Evolutionary conservation across 2,113 vertebrate genomes (phyloP).

Genomic region (Athene cunicularia): DNA sequence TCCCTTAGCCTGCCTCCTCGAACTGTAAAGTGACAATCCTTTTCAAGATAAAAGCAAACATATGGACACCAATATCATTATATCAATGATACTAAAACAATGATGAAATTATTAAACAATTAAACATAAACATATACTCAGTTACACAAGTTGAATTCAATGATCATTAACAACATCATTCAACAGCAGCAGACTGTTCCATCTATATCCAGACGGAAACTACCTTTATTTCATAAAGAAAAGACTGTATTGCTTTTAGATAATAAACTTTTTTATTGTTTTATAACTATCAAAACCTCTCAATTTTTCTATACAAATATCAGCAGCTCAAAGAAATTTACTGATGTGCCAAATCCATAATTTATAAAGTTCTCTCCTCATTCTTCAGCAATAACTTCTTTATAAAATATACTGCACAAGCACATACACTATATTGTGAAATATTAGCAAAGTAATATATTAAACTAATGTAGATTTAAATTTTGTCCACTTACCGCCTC

Average conservation of each 20-base stretch:
- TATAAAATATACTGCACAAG: neutral
- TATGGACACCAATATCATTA: neutral
- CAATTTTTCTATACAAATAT: neutral
- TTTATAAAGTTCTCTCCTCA: neutral
- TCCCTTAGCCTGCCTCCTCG: conserved; percentile 88
- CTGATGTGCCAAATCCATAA: neutral
- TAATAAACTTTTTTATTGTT: neutral
- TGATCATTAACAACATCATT: neutral
- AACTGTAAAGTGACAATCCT: conserved; percentile 99
- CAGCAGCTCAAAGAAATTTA: neutral
- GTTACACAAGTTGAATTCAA: neutral
- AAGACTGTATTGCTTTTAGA: neutral
- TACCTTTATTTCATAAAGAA: neutral
- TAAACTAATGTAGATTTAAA: neutral
- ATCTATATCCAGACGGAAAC: neutral
- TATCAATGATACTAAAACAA: neutral
- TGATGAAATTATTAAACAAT: neutral
- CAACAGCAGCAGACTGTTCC: neutral
- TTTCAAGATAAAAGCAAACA: conserved; percentile 17
- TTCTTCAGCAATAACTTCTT: neutral
- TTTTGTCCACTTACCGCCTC: neutral
- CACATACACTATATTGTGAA: neutral
- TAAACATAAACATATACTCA: neutral
- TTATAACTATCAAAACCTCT: neutral
- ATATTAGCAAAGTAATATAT: neutral